Evolutionary conservation across 2,888 invertebrate species (phyloP).

Genomic region (Apomyelois bistriatella): DNA sequence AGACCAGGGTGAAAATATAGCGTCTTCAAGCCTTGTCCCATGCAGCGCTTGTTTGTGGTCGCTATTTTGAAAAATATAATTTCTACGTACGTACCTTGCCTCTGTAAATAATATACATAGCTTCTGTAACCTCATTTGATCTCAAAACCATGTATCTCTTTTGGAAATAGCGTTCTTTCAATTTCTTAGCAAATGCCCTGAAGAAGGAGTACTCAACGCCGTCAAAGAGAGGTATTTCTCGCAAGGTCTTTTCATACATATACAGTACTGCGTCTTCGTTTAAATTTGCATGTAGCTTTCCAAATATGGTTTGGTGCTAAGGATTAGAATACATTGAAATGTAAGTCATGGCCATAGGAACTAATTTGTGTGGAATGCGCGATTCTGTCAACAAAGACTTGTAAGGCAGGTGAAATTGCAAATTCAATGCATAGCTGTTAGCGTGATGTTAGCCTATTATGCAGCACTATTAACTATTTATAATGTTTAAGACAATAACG

Average conservation of each 20-base stretch:
- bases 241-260: conserved; percentile 75
- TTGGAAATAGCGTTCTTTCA: conserved; percentile 64
- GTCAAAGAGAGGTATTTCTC: conserved; percentile 76
- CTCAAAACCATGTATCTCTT: conserved; percentile 69
- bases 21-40: too few relatives aligned
- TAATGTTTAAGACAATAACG: too few relatives aligned
- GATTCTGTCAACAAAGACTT: conserved; percentile 10
- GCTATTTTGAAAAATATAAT: too few relatives aligned
- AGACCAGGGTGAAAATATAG: too few relatives aligned
- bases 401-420: conserved; percentile 1
- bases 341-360: conserved; percentile 10
- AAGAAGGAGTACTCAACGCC: conserved; percentile 75
- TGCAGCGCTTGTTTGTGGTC: too few relatives aligned
- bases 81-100: conserved; percentile 50
- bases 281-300: conserved; percentile 73
- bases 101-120: conserved; percentile 70
- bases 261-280: conserved; percentile 76
- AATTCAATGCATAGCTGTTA: neutral
- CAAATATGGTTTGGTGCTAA: conserved; percentile 69
- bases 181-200: conserved; percentile 73
- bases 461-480: too few relatives aligned
- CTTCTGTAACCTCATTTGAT: conserved; percentile 61
- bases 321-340: conserved; percentile 23
- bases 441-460: too few relatives aligned
- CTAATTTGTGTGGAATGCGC: conserved; percentile 9